These are phyloP conservation scores for Megamerina dolium DNA, from an alignment of 2,888 invertebrate genomes.

Conservation along the genomic window DNA sequence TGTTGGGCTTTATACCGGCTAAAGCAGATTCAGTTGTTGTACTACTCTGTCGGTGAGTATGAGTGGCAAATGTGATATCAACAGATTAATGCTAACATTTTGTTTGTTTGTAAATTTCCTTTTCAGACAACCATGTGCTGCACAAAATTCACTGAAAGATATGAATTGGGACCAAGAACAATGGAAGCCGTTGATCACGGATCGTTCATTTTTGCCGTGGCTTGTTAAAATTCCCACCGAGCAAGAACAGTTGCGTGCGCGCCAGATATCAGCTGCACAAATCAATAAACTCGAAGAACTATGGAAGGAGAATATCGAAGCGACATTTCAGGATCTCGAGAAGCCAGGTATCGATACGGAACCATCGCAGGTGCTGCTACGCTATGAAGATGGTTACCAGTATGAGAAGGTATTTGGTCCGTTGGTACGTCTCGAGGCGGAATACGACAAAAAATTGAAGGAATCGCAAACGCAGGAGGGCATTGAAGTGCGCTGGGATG, in stretches of 20 bases:
- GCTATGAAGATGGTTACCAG: constrained; percentile 98
- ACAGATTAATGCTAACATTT: neutral
- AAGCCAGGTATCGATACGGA: constrained; percentile 98
- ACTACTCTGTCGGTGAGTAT: constrained; percentile 74
- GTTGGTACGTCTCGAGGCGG: constrained; percentile 92
- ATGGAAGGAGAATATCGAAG: constrained; percentile 98
- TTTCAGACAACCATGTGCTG: constrained; percentile 86
- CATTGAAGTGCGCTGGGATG: constrained; percentile 97
- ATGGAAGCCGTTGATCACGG: constrained; percentile 97
- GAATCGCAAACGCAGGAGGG: constrained; percentile 98
- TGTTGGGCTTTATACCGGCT: constrained; percentile 97
- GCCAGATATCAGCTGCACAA: constrained; percentile 95
- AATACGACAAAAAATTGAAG: constrained; percentile 95
- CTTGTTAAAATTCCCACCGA: constrained; percentile 96
- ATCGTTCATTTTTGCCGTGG: constrained; percentile 95
- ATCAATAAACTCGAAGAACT: constrained; percentile 97
- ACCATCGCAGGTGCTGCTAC: constrained; percentile 70
- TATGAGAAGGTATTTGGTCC: constrained; percentile 98
- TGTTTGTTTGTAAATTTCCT: neutral
- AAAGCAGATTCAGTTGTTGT: constrained; percentile 98
- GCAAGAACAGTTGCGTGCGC: constrained; percentile 89
- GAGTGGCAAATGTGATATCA: too few relatives aligned
- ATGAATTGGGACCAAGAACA: constrained; percentile 99
- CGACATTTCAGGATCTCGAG: constrained; percentile 95
- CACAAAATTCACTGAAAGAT: constrained; percentile 93